Evolutionary conservation across 1,140 invertebrate species (phyloP).

Genomic region (Cyrtorhinus lividipennis): DNA sequence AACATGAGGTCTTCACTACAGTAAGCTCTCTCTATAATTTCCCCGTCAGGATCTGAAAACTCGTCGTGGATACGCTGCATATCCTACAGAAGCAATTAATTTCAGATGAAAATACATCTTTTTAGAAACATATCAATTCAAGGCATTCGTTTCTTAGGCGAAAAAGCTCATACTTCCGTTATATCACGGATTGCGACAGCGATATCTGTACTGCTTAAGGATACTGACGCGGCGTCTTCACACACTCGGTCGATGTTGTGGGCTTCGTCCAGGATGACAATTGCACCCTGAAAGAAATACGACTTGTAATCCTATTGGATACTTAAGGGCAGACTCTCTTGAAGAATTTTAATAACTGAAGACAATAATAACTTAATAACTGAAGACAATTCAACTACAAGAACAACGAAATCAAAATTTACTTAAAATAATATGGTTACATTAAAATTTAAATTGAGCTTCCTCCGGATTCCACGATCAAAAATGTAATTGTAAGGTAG

Average conservation of each 20-base stretch:
- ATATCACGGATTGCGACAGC: slow-evolving; percentile 74
- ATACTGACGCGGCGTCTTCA: slow-evolving; percentile 86
- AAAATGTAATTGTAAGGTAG: slow-evolving; percentile 98
- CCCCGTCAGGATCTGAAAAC: slow-evolving; percentile 13
- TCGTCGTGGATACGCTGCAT: slow-evolving; percentile 3
- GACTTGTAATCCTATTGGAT: too few relatives aligned
- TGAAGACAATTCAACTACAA: too few relatives aligned
- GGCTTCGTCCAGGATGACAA: slow-evolving; percentile 93
- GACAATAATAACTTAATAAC: too few relatives aligned
- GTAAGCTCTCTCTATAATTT: slow-evolving; percentile 48
- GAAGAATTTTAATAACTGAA: too few relatives aligned
- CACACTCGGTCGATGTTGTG: slow-evolving; percentile 97
- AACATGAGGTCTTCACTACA: slow-evolving; percentile 58
- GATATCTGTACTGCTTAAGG: slow-evolving; percentile 68
- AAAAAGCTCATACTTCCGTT: slow-evolving; percentile 49
- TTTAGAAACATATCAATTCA: too few relatives aligned
- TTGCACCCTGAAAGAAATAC: slow-evolving; percentile 38
- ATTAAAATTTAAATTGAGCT: slow-evolving; percentile 13
- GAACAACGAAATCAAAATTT: not conserved
- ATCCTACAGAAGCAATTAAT: not conserved
- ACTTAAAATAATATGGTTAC: not conserved
- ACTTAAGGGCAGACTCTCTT: too few relatives aligned
- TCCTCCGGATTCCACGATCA: slow-evolving; percentile 38
- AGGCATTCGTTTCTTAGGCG: too few relatives aligned
- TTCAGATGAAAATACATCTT: too few relatives aligned